Conservation (phyloP, 2,888 invertebrate genomes). For the Seira ritae region DNA sequence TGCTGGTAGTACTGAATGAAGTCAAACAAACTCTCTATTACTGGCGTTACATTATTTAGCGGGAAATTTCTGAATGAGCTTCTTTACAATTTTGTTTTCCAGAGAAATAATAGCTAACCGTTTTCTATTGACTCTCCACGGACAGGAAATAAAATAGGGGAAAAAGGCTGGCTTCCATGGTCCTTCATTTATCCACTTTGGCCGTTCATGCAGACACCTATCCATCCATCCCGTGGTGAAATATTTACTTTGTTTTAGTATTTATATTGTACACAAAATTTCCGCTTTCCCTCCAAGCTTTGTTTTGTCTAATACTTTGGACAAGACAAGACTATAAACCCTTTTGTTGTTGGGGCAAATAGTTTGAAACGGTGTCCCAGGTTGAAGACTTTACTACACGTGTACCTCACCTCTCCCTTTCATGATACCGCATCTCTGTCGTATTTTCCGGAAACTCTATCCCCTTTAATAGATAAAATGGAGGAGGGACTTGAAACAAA, state of each 20-base stretch:
- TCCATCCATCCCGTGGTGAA: neutral
- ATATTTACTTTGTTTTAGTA: neutral
- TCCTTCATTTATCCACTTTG: slow-evolving; percentile 31
- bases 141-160: slow-evolving; percentile 30
- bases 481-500: slow-evolving; percentile 45
- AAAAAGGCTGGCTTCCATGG: slow-evolving; percentile 31
- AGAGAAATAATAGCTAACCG: slow-evolving; percentile 19
- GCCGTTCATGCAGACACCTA: slow-evolving; percentile 32
- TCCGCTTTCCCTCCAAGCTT: slow-evolving; percentile 33
- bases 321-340: neutral
- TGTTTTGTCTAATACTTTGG: neutral
- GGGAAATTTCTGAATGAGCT: neutral
- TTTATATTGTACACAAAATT: neutral
- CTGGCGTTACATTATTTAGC: neutral
- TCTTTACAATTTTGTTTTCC: neutral
- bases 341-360: neutral
- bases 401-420: slow-evolving; percentile 4
- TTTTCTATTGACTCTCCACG: slow-evolving; percentile 7
- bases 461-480: slow-evolving; percentile 40
- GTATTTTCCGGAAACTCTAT: neutral
- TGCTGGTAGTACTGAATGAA: too few relatives aligned
- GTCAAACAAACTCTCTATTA: neutral
- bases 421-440: neutral
- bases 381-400: slow-evolving; percentile 18
- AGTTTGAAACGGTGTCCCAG: slow-evolving; percentile 18